Conservation (phyloP, 2,888 invertebrate genomes). For the Hybos culiciformis region DNA sequence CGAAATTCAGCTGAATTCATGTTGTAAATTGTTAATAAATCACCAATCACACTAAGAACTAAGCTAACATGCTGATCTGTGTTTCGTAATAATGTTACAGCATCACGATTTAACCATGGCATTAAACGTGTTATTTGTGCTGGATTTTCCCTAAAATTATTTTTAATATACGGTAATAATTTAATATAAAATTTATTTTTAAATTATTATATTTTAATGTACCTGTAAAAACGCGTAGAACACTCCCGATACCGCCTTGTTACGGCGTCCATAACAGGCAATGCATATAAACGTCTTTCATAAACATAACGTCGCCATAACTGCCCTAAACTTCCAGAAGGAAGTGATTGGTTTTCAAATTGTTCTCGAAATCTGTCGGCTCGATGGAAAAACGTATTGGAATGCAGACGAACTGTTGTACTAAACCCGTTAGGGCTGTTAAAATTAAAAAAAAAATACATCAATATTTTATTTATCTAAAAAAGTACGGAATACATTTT, state of each 20-base stretch:
- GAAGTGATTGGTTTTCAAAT: slow-evolving; percentile 1
- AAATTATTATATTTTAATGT: slow-evolving; percentile 13
- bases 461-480: too few species aligned
- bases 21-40: slow-evolving; percentile 51
- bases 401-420: slow-evolving; percentile 13
- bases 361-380: slow-evolving; percentile 27
- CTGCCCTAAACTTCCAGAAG: slow-evolving; percentile 24
- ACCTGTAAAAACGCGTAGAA: slow-evolving; percentile 64
- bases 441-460: neutral
- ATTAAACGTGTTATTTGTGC: slow-evolving; percentile 68
- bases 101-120: slow-evolving; percentile 79
- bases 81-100: slow-evolving; percentile 52
- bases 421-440: slow-evolving; percentile 7
- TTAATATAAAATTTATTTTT: neutral
- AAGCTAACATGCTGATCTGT: slow-evolving; percentile 46
- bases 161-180: slow-evolving; percentile 4
- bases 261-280: slow-evolving; percentile 52
- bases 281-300: slow-evolving; percentile 59
- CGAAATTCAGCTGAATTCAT: slow-evolving; percentile 48
- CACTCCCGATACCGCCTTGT: slow-evolving; percentile 59
- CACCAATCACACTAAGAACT: slow-evolving; percentile 54
- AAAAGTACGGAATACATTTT: too few species aligned
- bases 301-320: slow-evolving; percentile 56
- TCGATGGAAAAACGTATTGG: slow-evolving; percentile 16
- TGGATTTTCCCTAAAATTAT: slow-evolving; percentile 54